Conservation (phyloP, 2,888 invertebrate genomes). For the Polyommatus iphigenia region DNA sequence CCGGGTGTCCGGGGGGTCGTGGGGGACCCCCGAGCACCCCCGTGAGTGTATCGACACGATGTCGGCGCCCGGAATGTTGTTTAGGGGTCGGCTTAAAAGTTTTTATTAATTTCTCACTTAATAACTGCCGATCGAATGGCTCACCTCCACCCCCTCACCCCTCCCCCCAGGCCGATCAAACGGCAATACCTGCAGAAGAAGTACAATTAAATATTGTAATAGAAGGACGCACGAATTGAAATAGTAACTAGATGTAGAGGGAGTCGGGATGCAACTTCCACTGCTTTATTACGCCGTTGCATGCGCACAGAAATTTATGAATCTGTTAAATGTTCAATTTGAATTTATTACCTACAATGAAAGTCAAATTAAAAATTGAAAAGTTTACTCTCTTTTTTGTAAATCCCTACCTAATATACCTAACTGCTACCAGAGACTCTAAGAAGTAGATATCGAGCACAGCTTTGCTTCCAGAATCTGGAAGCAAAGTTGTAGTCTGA, state of each 20-base stretch:
- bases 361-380: too few species aligned
- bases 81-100: constrained; percentile 53
- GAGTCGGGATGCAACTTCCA: background rate
- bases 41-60: constrained; percentile 57
- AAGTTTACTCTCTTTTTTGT: too few species aligned
- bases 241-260: constrained; percentile 4
- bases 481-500: too few species aligned
- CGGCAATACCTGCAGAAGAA: constrained; percentile 2
- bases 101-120: constrained; percentile 69
- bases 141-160: background rate
- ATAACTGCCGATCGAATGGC: constrained; percentile 42
- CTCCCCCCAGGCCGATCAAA: background rate
- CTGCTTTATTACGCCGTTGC: background rate
- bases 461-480: too few species aligned
- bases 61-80: constrained; percentile 51
- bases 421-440: too few species aligned
- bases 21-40: background rate
- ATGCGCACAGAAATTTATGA: too few species aligned
- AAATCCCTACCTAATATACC: too few species aligned
- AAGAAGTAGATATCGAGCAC: too few species aligned
- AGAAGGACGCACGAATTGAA: background rate
- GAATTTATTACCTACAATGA: too few species aligned
- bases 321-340: too few species aligned
- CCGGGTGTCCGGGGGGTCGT: constrained; percentile 21
- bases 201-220: constrained; percentile 32